Conservation (phyloP, 2,888 invertebrate species). For the Thecocarcelia acutangulata region DNA sequence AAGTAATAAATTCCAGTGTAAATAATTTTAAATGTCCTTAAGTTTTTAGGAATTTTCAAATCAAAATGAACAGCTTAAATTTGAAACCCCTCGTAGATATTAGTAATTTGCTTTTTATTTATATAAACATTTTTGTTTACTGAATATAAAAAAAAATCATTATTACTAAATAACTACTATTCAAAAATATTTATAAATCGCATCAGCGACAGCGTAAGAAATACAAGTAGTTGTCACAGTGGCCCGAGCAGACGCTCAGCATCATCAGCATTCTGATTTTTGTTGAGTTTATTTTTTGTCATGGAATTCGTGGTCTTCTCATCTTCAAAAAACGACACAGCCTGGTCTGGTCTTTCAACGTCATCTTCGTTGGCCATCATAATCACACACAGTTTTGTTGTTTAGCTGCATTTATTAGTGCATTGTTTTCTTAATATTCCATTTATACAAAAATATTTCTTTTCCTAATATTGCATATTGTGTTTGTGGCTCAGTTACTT, state of each 20-base stretch:
- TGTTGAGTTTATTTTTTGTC: constrained; percentile 31
- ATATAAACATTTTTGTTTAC: constrained; percentile 1
- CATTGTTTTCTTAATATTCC: constrained; percentile 66
- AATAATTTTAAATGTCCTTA: no score
- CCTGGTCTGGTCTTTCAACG: constrained; percentile 11
- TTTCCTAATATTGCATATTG: constrained; percentile 56
- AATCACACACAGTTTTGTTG: constrained; percentile 56
- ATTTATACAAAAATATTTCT: constrained; percentile 59
- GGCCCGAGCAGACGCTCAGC: constrained; percentile 11
- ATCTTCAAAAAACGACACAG: constrained; percentile 7
- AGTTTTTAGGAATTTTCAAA: no score
- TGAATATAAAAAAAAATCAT: constrained; percentile 37
- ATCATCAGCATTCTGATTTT: constrained; percentile 41
- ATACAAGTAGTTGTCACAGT: constrained; percentile 26
- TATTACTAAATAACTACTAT: constrained; percentile 61
- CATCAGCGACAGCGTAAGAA: constrained; percentile 31
- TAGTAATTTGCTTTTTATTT: constrained; percentile 41
- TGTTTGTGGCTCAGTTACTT: constrained; percentile 24
- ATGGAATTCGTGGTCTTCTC: constrained; percentile 53
- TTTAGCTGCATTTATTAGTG: constrained; percentile 63
- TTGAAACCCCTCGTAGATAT: constrained; percentile 45
- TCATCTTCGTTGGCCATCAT: constrained; percentile 48
- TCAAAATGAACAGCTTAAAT: background rate
- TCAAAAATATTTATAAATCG: constrained; percentile 42
- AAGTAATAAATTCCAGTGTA: no score